Base-by-base conservation (phyloP, 2,888 invertebrate species). In the Synanthedon formicaeformis region DNA sequence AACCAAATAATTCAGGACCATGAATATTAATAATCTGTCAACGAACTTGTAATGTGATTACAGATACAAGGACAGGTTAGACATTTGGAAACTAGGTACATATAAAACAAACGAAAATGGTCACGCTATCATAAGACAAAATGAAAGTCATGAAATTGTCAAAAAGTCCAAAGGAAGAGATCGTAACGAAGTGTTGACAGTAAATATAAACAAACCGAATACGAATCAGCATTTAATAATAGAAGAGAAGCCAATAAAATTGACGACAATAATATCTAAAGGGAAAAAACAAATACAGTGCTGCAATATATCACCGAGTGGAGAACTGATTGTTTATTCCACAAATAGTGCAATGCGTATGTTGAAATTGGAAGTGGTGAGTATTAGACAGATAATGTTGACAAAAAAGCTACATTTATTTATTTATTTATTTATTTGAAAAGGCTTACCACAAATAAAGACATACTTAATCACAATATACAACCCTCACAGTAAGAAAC, bases 271-370 rank as follows among this genome's bases (percentile, higher is more conserved):
- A 40, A 90, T 91, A 60, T 90, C 92, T 4, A 90, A 91, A 63
- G 80, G 88, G 11, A 88, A 89, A 2, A 93, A 92, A 61, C 88
- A 88, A n/a, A 91, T 96, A 34, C 80, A 91, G 5, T 92, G 92
- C 59, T 91, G 92, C 59, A 89, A 91, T 11, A 80, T 96, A 5
- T 94, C 94, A 4, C 89, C 90, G 2, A 89, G 92, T 69, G 93
- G 93, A 1, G 88, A 90, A 56, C 91, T 92, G 80, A 86, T 97
- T 16, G 91, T 92, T 5, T 96, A 94, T 72, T 93, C 95, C 0
- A 95, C 94, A 0, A 82, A 88, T 27, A 87, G 75, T 51, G 82
- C 90, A 54, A 74, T 94, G 34, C 89, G 93, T 54, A 81, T 96
- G 56, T 92, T 93, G 56, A 88, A 89, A 67, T 87, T 94, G 58